Base-by-base conservation (phyloP, 2,888 invertebrate genomes). In the Gymnosoma rotundatum region DNA sequence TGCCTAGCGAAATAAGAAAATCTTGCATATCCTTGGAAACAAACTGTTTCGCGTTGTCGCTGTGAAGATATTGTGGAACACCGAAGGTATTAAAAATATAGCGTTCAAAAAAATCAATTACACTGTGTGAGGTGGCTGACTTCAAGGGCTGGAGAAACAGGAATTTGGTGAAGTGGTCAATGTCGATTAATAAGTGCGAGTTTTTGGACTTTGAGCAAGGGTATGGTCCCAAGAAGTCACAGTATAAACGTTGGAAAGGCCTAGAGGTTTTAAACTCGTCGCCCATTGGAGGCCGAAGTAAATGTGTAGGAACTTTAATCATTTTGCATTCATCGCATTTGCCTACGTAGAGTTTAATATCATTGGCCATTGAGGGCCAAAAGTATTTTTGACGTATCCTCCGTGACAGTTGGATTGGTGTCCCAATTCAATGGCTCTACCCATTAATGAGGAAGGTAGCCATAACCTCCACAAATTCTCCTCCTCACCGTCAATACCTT, bases 241-340 rank as follows among this genome's bases (percentile, higher is more conserved):
- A 61, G 45, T 72, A 80, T 10, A 75, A 14, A 3, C 67, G 50
- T 69, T 81, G 81, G 32, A 81, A 81, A 2, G 79, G 66, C 6
- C 79, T 42, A 0, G 7, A 3, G 10, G 72, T 78, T 54, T 38
- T 38, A n/a, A 72, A 54, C 9, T 45, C 21, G 1, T 73, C 38
- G 8, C 67, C 73, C 58, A 73, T 80, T 9, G 63, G 75, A 9
- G 67, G 74, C 1, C 66, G 32, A 12, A 61, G 20, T 18, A 12
- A 48, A 21, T 72, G 45, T 12, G 45, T 45, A 25, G 21, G 20
- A 1, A 16, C 7, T 50, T 50, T 50, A n/a, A 50, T 50, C 16
- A 50, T 50, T 7, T 50, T 50, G 50, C 50, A 50, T 2, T 6
- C 18, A 50, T n/a, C n/a, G n/a, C n/a, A n/a, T n/a, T n/a, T n/a